A percentile compares a stretch with the other conserved stretches of the same genome.
Evolutionary conservation across 2,888 invertebrate species (phyloP).

Genomic region (Lacanobia oleracea): DNA sequence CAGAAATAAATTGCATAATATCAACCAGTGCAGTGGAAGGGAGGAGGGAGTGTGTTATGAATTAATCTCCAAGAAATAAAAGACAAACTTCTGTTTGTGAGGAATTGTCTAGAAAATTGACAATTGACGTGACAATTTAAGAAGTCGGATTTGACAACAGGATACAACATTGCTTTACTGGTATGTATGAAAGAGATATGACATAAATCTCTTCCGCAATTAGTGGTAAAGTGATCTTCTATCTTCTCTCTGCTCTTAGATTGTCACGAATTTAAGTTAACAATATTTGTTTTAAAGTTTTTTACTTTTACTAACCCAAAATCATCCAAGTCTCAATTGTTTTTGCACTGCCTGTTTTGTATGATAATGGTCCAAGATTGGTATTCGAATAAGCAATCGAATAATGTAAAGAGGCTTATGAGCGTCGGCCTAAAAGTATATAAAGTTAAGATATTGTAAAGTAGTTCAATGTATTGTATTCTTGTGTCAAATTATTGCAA

Average conservation of each 20-base stretch:
- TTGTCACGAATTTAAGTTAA: not conserved
- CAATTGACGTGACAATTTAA: too few relatives aligned
- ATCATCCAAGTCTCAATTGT: not conserved
- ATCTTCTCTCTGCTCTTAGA: too few relatives aligned
- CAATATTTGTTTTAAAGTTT: not conserved
- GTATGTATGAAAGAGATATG: too few relatives aligned
- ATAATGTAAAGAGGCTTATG: constrained; percentile 57
- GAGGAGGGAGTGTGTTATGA: too few relatives aligned
- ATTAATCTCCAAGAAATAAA: too few relatives aligned
- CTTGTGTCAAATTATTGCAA: constrained; percentile 69
- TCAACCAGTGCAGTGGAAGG: too few relatives aligned
- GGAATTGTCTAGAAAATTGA: not conserved
- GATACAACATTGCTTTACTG: too few relatives aligned
- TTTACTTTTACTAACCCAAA: not conserved
- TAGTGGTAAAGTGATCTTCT: too few relatives aligned
- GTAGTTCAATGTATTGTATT: constrained; percentile 35
- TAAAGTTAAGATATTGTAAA: constrained; percentile 23
- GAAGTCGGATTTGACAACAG: too few relatives aligned
- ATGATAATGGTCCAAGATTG: constrained; percentile 46
- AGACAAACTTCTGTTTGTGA: not conserved
- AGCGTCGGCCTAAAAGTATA: constrained; percentile 60
- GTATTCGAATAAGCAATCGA: constrained; percentile 58
- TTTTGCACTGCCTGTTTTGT: constrained; percentile 22
- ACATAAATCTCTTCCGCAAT: too few relatives aligned
- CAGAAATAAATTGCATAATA: too few relatives aligned